Base-by-base conservation (phyloP, 2,113 vertebrate genomes). In the Mionectes macconnelli region DNA sequence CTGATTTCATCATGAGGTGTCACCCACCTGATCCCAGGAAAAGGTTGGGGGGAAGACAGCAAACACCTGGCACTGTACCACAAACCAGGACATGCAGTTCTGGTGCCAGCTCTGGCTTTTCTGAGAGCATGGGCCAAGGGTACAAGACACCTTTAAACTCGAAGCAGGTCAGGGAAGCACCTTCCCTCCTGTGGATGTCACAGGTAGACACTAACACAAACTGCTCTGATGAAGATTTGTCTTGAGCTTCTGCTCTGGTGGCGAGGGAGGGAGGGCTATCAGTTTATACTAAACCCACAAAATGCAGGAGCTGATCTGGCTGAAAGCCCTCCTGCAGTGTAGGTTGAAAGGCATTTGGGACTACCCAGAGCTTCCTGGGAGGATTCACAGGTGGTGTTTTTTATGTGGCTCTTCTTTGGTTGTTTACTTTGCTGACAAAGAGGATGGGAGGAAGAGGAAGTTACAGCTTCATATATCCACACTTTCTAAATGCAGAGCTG, bases 401-500 rank as follows among this genome's bases (percentile, higher is more conserved):
- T 44, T 40, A 69, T 59, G 49, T 21, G 40, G 39, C 35, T 75
- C 57, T 50, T 91, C 55, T 44, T 44, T 4, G 10, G 57, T 62
- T 93, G 80, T 92, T 93, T 91, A 68, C 78, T 84, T 84, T 85
- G 84, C 31, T 84, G 76, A 69, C 70, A 55, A 81, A 86, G 37
- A n/a, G 18, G 14, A 94, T 66, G 22, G 49, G 56, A 67, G 39
- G 73, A 88, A 93, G 77, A 55, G 55, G 78, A 85, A 92, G 35
- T 90, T 94, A 67, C 56, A 91, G 39, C 80, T 94, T 89, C 52
- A 78, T 92, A 95, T 96, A 86, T 85, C 56, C 73, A 84, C n/a
- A 66, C 77, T 96, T 90, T 95, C 93, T 37, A 59, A 96, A 97
- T 92, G 96, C 80, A 97, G 92, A 94, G 74, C 44, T 94, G 87